Evolutionary conservation across 2,113 vertebrate genomes (phyloP), one percentile per base, ranked within the genome.

Genomic region (Lagopus muta): DNA sequence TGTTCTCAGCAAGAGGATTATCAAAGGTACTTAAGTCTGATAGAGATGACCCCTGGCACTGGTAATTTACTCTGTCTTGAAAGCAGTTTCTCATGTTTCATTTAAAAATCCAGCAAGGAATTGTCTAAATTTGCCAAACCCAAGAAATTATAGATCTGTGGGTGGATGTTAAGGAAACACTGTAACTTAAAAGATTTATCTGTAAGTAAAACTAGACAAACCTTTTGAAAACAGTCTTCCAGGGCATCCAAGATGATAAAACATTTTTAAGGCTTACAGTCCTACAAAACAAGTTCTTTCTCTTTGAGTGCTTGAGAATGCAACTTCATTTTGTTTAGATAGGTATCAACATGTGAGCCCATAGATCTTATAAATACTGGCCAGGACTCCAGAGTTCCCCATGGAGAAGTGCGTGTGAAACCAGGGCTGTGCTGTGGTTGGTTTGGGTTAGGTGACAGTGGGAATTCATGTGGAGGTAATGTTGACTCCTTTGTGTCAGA

Each of bases 21-120:
- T 85, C 69, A 76, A 60, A 66, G 67, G 38, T 66, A 28, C 52
- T 90, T 82, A 74, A 92, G 93, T 75, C 69, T 83, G 84, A 86
- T 87, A 69, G 92, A 88, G 96, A 87, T 67, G 3, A 76, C 13
- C 24, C 45, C 17, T 57, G 64, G 28, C 1, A 7, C 47, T 82
- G 57, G 48, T 82, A 88, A 81, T 40, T 11, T 72, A 74, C 25
- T 84, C 36, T 92, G 55, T 34, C 77, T 25, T 88, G 21, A 87
- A 85, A 91, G 19, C 45, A 83, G 50, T 69, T 96, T 93, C 78
- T 97, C 20, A n/a, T 19, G 34, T 90, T 94, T 87, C 42, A 27
- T 92, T 95, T 91, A 43, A 92, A 91, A 86, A 87, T 64, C 3
- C 48, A 65, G 21, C 34, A 61, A 93, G 65, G 27, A 94, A 84